Percentiles rank a stretch among this genome's conserved stretches.
These are phyloP conservation scores for Chiloscyllium plagiosum DNA, from an alignment of 2,113 vertebrate genomes.

Conservation along the genomic window DNA sequence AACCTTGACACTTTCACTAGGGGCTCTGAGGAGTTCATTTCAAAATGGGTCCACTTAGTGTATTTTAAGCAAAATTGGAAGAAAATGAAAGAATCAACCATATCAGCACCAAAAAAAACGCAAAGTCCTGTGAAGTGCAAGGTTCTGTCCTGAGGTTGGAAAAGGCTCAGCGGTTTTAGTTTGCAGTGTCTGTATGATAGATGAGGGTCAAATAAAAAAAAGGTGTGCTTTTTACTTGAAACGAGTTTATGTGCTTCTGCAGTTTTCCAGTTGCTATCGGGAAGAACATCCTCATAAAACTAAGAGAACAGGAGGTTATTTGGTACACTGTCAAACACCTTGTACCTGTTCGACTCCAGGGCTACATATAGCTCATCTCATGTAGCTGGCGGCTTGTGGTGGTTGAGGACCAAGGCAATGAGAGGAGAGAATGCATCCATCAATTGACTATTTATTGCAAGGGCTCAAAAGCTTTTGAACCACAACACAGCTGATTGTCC, in stretches of 20 bases:
- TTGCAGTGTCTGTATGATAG: not conserved
- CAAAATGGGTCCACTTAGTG: not conserved
- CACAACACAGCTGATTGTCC: not conserved
- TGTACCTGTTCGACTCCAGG: not conserved
- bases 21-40: not conserved
- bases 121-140: not conserved
- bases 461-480: not conserved
- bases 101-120: not conserved
- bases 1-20: not conserved
- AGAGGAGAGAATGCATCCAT: not conserved
- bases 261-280: not conserved
- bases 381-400: not conserved
- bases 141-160: conserved; percentile 12
- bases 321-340: not conserved
- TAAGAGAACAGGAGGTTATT: not conserved
- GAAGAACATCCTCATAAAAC: conserved; percentile 17
- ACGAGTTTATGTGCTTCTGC: not conserved
- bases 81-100: conserved; percentile 5
- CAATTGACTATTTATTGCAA: not conserved
- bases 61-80: not conserved
- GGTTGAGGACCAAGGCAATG: not conserved
- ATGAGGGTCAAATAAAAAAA: not conserved
- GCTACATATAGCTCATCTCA: not conserved
- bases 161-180: not conserved
- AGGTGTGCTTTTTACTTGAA: not conserved